phyloP scores from a whole-genome alignment of 2,888 invertebrate genomes.

The Pollenia griseotomentosa region DNA sequence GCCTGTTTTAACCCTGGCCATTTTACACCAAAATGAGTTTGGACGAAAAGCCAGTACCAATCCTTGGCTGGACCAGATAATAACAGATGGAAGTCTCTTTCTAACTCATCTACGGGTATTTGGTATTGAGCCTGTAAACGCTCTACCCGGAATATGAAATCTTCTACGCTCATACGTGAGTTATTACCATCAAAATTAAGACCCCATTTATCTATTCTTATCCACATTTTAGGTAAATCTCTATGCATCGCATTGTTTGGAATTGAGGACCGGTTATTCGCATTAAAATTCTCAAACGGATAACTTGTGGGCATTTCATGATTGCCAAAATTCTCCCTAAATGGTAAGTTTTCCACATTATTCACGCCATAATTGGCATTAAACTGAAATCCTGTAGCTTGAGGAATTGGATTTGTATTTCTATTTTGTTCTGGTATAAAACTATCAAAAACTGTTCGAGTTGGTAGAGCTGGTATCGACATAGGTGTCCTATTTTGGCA shows the following conservation, averaged over 20 bases:
- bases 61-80: conserved; percentile 35
- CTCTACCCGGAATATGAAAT: conserved; percentile 54
- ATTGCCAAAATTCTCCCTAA: background rate
- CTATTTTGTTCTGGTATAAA: no score
- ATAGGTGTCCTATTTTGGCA: no score
- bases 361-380: no score
- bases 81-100: conserved; percentile 45
- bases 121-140: conserved; percentile 26
- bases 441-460: no score
- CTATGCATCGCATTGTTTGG: background rate
- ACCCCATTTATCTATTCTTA: conserved; percentile 49
- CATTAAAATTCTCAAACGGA: background rate
- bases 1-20: conserved; percentile 49
- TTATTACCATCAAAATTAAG: conserved; percentile 44
- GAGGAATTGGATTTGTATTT: no score
- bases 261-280: background rate
- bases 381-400: no score
- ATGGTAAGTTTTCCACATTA: no score
- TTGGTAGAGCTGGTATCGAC: no score
- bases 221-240: background rate
- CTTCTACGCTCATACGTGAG: conserved; percentile 18
- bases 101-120: conserved; percentile 9
- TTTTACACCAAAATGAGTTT: conserved; percentile 6
- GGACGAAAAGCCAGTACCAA: conserved; percentile 53
- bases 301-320: background rate